Evolutionary conservation across 2,888 invertebrate species (phyloP).

Genomic region (Cephus rjabovi): DNA sequence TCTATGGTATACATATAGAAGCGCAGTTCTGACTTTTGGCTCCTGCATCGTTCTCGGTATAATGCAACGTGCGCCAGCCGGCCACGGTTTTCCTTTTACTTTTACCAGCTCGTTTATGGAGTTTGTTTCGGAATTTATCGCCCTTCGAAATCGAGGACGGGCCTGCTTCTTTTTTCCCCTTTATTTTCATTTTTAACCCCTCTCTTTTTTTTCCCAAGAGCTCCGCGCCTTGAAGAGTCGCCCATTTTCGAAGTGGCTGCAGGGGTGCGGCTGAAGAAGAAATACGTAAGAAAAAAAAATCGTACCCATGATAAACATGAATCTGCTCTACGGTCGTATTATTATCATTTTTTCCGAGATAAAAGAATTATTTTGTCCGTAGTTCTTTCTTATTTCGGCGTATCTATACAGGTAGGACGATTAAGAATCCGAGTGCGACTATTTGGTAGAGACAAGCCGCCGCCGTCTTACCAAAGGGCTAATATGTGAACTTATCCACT

Average conservation of each 20-base stretch:
- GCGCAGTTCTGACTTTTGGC: neutral
- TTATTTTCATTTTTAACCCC: neutral
- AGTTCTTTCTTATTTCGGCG: neutral
- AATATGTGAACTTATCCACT: conserved; percentile 61
- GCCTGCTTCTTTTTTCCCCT: neutral
- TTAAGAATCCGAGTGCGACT: neutral
- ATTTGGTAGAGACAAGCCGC: neutral
- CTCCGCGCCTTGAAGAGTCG: neutral
- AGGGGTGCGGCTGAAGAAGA: neutral
- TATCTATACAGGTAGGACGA: neutral
- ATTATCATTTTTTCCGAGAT: neutral
- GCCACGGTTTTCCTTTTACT: neutral
- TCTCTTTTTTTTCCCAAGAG: neutral
- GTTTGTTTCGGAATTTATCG: conserved; percentile 35
- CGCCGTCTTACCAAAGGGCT: conserved; percentile 31
- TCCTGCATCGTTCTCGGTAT: neutral
- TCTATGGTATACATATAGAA: neutral
- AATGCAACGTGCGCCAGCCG: conserved; percentile 5
- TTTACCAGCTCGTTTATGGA: conserved; percentile 8
- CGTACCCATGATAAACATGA: neutral
- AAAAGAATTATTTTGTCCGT: neutral
- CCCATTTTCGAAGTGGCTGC: neutral
- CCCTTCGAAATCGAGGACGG: conserved; percentile 32
- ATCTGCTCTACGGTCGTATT: neutral
- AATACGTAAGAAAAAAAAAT: neutral